Evolutionary conservation across 2,797 vertebrate genomes (phyloP).

Genomic region (Phrynocephalus vlangalii): DNA sequence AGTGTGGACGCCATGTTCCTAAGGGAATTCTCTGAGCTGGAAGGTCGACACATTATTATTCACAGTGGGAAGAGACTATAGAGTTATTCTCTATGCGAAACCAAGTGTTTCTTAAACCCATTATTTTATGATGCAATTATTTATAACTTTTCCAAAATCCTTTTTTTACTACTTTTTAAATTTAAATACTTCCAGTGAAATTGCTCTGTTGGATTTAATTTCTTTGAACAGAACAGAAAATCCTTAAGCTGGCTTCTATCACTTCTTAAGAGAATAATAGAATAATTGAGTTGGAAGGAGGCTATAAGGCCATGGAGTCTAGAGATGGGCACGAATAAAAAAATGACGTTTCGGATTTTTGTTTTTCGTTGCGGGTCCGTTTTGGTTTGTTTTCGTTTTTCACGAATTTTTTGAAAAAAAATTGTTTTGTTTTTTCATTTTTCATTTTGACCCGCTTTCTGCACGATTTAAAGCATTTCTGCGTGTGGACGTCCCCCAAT

Average conservation of each 20-base stretch:
- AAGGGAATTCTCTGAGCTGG: slow-evolving; percentile 20
- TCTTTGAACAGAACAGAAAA: background rate
- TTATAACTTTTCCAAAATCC: background rate
- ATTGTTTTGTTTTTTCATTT: no score
- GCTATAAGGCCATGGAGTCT: no score
- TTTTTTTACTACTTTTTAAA: background rate
- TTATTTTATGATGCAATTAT: background rate
- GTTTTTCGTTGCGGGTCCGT: no score
- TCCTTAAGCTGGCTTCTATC: background rate
- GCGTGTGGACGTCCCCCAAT: no score
- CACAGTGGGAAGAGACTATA: background rate
- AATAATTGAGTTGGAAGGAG: no score
- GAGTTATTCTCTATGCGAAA: background rate
- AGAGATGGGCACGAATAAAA: no score
- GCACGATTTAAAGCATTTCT: no score
- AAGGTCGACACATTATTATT: slow-evolving; percentile 12
- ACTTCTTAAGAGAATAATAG: background rate
- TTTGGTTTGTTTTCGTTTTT: no score
- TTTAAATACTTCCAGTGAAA: background rate
- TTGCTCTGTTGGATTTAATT: background rate
- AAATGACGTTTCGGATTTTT: no score
- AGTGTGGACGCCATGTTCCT: slow-evolving; percentile 12
- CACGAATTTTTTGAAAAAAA: no score
- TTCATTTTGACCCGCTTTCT: no score
- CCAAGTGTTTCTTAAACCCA: background rate